Evolutionary conservation across 2,888 invertebrate genomes (phyloP).

Genomic region (Meteorus cinctellus): DNA sequence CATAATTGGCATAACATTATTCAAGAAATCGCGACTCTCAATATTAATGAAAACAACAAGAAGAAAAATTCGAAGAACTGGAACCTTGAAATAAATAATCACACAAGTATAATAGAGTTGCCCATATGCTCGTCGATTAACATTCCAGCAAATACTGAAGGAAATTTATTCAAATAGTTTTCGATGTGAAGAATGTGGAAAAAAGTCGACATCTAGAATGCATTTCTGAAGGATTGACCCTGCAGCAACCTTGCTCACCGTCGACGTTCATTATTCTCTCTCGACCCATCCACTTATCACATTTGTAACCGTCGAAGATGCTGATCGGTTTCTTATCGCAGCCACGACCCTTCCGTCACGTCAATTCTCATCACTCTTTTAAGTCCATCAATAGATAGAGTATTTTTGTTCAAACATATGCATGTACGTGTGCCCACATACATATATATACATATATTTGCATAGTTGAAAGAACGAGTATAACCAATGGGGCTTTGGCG

Average conservation of each 20-base stretch:
- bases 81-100: too few relatives aligned
- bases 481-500: background rate
- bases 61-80: too few relatives aligned
- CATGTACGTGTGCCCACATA: background rate
- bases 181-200: too few relatives aligned
- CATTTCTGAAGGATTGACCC: background rate
- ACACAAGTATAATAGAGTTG: too few relatives aligned
- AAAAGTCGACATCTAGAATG: too few relatives aligned
- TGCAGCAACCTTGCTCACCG: background rate
- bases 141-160: too few relatives aligned
- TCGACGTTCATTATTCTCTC: slow-evolving; percentile 33
- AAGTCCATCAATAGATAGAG: slow-evolving; percentile 8
- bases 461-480: background rate
- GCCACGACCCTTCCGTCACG: background rate
- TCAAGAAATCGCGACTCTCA: too few relatives aligned
- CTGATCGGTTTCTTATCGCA: slow-evolving; percentile 3
- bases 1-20: too few relatives aligned
- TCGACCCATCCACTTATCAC: slow-evolving; percentile 41
- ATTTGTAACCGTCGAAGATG: slow-evolving; percentile 7
- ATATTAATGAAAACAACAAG: too few relatives aligned
- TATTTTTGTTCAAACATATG: background rate
- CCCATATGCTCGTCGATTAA: too few relatives aligned
- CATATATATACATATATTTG: background rate
- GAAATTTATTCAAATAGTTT: too few relatives aligned
- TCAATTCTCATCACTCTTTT: background rate